Percentiles rank a stretch among this genome's conserved stretches.
Evolutionary conservation across 2,797 vertebrate species (phyloP).

Genomic region (Heliangelus exortis): DNA sequence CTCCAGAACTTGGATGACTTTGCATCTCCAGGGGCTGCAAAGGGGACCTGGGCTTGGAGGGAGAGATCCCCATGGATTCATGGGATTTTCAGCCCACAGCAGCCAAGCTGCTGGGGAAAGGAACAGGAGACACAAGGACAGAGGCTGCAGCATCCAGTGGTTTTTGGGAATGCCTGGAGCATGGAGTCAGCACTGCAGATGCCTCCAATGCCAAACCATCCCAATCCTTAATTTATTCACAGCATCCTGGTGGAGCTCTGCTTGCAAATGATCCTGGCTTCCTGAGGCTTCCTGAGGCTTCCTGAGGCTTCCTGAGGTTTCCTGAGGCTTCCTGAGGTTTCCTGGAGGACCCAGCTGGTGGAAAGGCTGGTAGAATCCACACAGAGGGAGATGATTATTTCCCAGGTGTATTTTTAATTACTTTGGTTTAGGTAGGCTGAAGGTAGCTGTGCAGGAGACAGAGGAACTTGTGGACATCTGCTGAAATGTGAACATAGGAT

Average conservation of each 20-base stretch:
- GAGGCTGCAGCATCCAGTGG: background rate
- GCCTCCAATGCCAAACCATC: background rate
- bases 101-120: accelerated
- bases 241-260: background rate
- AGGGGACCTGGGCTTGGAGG: accelerated
- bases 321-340: too few relatives aligned
- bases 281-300: too few relatives aligned
- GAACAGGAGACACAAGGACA: background rate
- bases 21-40: background rate
- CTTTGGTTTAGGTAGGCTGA: background rate
- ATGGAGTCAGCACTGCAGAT: background rate
- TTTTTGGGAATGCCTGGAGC: accelerated
- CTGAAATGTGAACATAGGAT: background rate
- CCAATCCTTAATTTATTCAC: background rate
- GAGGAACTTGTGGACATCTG: background rate
- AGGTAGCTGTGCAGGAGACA: background rate
- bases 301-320: accelerated
- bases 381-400: background rate
- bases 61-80: accelerated
- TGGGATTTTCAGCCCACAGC: background rate
- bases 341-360: accelerated
- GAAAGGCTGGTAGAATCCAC: background rate
- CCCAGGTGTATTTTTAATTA: background rate
- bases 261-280: background rate
- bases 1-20: background rate